These are phyloP conservation scores for Seriola dumerili DNA, from an alignment of 2,113 vertebrate species.

Conservation along the genomic window DNA sequence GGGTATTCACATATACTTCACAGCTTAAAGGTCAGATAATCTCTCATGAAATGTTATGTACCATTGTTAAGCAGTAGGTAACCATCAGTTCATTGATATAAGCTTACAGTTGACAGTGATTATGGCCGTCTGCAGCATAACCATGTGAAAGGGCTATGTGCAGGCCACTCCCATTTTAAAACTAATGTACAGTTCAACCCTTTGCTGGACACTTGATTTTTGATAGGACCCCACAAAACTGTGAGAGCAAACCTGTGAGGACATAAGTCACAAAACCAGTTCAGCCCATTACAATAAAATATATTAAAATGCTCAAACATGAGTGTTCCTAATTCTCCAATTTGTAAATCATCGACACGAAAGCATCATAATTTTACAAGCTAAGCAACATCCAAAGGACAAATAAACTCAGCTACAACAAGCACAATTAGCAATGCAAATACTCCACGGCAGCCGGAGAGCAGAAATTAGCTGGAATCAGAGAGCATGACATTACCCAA, in stretches of 20 bases:
- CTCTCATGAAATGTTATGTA: background rate
- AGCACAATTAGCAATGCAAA: slow-evolving; percentile 22
- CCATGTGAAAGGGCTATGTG: background rate
- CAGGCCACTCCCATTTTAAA: no score
- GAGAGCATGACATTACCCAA: background rate
- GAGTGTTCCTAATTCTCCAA: background rate
- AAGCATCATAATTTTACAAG: background rate
- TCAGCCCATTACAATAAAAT: background rate
- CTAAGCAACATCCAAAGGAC: background rate
- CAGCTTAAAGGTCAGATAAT: background rate
- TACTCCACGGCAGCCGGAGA: background rate
- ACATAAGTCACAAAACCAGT: background rate
- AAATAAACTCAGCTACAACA: background rate
- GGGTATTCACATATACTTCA: background rate
- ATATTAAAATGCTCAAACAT: background rate
- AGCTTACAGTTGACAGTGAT: no score
- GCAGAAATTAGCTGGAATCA: background rate
- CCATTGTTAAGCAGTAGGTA: background rate
- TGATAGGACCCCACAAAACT: no score
- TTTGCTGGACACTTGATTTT: no score
- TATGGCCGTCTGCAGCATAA: background rate
- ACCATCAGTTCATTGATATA: background rate
- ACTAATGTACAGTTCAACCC: no score
- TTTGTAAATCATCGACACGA: background rate
- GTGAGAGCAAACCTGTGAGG: background rate